Conservation (phyloP, 2,797 vertebrate species). For the Eulemur rubriventer region DNA sequence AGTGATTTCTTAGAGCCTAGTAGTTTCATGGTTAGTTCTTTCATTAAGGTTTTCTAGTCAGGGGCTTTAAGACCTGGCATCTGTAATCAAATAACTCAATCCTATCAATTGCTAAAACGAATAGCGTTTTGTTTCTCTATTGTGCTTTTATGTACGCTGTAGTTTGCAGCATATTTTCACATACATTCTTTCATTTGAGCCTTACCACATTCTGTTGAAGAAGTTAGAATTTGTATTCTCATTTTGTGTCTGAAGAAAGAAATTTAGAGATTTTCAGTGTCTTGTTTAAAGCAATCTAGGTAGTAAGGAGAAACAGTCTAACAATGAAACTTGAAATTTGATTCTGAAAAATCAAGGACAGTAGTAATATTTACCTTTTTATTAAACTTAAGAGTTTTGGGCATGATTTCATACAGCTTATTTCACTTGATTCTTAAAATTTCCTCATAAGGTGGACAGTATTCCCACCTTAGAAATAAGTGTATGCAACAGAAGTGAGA, state of each 20-base stretch:
- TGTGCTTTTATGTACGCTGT: not conserved
- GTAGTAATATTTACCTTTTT: not conserved
- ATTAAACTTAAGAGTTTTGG: not conserved
- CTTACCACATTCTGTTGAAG: not conserved
- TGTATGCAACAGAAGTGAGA: not conserved
- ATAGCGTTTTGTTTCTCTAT: not conserved
- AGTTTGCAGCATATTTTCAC: not conserved
- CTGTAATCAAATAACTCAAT: not conserved
- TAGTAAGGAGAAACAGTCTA: not conserved
- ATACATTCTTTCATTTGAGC: not conserved
- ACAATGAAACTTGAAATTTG: not conserved
- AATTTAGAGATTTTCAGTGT: not conserved
- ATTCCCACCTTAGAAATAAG: not conserved
- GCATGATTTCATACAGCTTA: constrained; percentile 9
- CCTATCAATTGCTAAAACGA: not conserved
- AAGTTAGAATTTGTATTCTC: constrained; percentile 25
- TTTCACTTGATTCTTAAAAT: not conserved
- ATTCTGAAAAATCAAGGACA: not conserved
- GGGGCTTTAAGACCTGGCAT: not conserved
- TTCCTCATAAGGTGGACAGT: not conserved
- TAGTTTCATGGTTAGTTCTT: not conserved
- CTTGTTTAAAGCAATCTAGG: not conserved
- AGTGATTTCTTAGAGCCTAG: not conserved
- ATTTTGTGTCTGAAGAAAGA: not conserved
- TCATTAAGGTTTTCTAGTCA: not conserved